These are phyloP conservation scores for Fregetta grallaria DNA, from an alignment of 2,113 vertebrate genomes.

Conservation along the genomic window DNA sequence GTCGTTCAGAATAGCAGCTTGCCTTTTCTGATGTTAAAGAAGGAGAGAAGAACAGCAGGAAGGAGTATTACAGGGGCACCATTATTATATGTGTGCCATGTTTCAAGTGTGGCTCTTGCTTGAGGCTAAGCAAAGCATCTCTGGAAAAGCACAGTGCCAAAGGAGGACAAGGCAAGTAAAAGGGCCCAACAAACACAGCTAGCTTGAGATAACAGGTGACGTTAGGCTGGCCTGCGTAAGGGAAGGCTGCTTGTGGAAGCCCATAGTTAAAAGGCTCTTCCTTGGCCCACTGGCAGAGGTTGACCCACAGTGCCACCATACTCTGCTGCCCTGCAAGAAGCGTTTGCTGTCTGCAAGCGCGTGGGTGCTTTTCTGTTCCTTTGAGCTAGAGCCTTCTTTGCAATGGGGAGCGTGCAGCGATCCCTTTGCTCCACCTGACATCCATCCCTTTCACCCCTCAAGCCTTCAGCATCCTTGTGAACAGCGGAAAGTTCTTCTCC, in stretches of 20 bases:
- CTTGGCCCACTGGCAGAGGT: background rate
- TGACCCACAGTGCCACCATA: background rate
- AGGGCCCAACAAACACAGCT: background rate
- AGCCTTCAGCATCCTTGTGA: background rate
- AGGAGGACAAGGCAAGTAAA: background rate
- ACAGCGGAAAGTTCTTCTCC: background rate
- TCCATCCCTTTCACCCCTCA: background rate
- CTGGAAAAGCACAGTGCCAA: background rate
- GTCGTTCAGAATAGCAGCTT: background rate
- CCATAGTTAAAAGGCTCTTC: background rate
- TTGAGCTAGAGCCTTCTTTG: background rate
- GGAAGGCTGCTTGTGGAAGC: background rate
- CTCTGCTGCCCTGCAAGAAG: background rate
- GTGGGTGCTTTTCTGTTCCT: background rate
- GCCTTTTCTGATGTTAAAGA: background rate
- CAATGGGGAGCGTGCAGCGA: background rate
- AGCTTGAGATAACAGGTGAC: background rate
- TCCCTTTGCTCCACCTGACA: background rate
- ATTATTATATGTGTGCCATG: background rate
- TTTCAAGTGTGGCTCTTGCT: background rate
- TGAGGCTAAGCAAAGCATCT: background rate
- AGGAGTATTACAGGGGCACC: background rate
- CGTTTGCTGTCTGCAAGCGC: rapidly evolving
- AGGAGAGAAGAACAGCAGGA: background rate
- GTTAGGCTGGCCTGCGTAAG: background rate